Percentiles rank a stretch among this genome's conserved stretches.
phyloP scores from a whole-genome alignment of 1,140 invertebrate genomes.

The Penaeus chinensis region DNA sequence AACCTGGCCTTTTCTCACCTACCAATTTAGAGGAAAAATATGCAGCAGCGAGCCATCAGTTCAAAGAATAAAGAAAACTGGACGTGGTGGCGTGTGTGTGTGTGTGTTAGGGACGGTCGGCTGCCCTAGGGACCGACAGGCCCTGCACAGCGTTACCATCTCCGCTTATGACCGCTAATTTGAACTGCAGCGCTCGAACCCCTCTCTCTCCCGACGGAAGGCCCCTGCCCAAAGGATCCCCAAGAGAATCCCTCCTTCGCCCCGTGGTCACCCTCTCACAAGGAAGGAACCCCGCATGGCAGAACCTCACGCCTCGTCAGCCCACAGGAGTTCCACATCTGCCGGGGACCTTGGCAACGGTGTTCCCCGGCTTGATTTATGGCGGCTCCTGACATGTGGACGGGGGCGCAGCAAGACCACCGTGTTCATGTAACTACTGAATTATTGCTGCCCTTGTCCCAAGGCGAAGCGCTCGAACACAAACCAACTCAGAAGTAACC shows the following conservation, averaged over 20 bases:
- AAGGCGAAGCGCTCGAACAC: slow-evolving; percentile 15
- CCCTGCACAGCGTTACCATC: background rate
- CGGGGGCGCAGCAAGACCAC: slow-evolving; percentile 28
- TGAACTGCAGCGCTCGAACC: too few species aligned
- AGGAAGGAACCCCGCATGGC: too few species aligned
- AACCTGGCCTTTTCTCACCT: background rate
- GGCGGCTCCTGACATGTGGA: slow-evolving; percentile 36
- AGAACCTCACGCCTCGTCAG: too few species aligned
- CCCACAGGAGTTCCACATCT: too few species aligned
- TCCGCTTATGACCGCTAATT: too few species aligned
- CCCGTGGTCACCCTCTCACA: too few species aligned
- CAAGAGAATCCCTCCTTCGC: too few species aligned
- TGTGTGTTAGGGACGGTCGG: background rate
- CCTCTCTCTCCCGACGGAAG: too few species aligned
- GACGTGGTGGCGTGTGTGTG: background rate
- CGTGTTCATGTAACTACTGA: slow-evolving; percentile 48
- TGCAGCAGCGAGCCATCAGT: slow-evolving; percentile 8
- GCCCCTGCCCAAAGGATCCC: too few species aligned
- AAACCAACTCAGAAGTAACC: slow-evolving; percentile 14
- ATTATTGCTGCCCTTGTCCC: slow-evolving; percentile 41
- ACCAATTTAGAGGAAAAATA: slow-evolving; percentile 6
- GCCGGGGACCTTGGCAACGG: background rate
- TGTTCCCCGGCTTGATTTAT: slow-evolving; percentile 30
- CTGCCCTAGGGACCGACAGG: background rate
- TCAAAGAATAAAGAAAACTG: slow-evolving; percentile 36